phyloP scores from a whole-genome alignment of 2,888 invertebrate genomes.

The Cinara cedri region DNA sequence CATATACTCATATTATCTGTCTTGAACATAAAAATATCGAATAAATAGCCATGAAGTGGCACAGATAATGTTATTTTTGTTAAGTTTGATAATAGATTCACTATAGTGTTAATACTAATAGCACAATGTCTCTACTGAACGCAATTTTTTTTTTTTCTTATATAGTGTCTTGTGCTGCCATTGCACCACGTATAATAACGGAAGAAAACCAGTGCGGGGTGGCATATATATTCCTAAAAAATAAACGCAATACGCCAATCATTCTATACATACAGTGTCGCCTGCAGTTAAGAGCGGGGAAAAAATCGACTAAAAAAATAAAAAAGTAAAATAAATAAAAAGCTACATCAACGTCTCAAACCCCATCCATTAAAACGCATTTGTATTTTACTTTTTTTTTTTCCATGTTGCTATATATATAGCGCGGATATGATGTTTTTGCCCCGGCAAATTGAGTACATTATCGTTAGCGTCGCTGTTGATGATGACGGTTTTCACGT shows the following conservation, averaged over 20 bases:
- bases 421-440: constrained; percentile 30
- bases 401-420: neutral
- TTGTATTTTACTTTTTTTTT: constrained; percentile 8
- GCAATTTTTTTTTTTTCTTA: too few species aligned
- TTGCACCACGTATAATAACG: too few species aligned
- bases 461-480: constrained; percentile 42
- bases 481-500: constrained; percentile 41
- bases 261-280: neutral
- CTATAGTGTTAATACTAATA: too few species aligned
- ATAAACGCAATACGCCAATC: constrained; percentile 18
- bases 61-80: too few species aligned
- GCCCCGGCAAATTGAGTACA: constrained; percentile 39
- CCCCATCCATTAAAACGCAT: constrained; percentile 38
- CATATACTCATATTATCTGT: too few species aligned
- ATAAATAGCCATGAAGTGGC: too few species aligned
- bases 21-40: too few species aligned
- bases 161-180: too few species aligned
- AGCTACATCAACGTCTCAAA: constrained; percentile 36
- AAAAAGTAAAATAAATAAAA: constrained; percentile 11
- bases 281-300: neutral
- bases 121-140: too few species aligned
- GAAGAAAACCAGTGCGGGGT: too few species aligned
- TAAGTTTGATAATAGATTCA: too few species aligned
- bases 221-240: neutral
- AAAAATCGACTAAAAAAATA: constrained; percentile 20